Conservation (phyloP, 2,888 invertebrate genomes). For the Labia minor region DNA sequence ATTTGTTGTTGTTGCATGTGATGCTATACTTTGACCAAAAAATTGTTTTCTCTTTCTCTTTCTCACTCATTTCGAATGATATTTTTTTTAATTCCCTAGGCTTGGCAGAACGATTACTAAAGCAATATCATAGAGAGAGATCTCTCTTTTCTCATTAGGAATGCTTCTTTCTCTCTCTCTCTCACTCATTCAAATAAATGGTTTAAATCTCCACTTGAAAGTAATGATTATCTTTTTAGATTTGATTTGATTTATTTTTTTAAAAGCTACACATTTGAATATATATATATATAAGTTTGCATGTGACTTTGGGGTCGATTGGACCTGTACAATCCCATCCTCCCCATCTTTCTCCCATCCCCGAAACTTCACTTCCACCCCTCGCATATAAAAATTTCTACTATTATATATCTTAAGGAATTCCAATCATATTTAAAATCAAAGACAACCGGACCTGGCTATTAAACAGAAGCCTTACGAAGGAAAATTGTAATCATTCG, state of each 20-base stretch:
- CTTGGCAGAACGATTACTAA: too few relatives aligned
- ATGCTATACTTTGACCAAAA: background rate
- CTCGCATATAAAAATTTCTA: too few relatives aligned
- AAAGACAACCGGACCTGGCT: background rate
- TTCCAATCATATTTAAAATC: constrained; percentile 1
- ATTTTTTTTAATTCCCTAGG: too few relatives aligned
- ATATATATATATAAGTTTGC: background rate
- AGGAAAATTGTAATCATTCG: constrained; percentile 1
- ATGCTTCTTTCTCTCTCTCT: background rate
- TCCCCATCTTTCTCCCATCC: background rate
- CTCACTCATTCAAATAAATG: background rate
- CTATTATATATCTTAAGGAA: background rate
- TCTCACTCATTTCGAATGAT: background rate
- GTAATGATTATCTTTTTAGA: constrained; percentile 13
- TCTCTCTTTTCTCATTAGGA: background rate
- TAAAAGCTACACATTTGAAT: background rate
- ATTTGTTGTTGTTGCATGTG: background rate
- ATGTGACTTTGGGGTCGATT: background rate
- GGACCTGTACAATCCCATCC: background rate
- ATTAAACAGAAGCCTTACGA: background rate
- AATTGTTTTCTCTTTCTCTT: too few relatives aligned
- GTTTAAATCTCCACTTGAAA: background rate
- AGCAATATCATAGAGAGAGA: too few relatives aligned
- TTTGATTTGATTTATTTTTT: constrained; percentile 3
- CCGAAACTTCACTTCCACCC: background rate